phyloP scores from a whole-genome alignment of 2,888 invertebrate genomes.

The Phytoseiulus persimilis region DNA sequence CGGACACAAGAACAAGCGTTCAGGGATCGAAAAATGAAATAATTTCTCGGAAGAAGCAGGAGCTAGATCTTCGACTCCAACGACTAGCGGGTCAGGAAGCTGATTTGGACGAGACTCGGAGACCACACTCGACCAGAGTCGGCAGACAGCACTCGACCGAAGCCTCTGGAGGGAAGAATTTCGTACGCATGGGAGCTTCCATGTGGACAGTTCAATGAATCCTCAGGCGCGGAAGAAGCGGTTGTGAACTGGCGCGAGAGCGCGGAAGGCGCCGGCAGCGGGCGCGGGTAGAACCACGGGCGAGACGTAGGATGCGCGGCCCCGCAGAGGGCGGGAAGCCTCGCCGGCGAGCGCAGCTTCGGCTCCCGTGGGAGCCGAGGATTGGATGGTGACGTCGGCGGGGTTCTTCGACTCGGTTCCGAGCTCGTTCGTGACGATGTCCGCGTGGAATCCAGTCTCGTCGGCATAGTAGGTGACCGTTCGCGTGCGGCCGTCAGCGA shows the following conservation, averaged over 20 bases:
- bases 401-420: slow-evolving; percentile 39
- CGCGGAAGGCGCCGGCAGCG: slow-evolving; percentile 21
- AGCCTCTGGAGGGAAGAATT: no score
- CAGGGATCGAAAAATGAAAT: no score
- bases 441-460: slow-evolving; percentile 43
- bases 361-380: slow-evolving; percentile 29
- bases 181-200: background rate
- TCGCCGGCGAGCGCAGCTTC: slow-evolving; percentile 22
- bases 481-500: slow-evolving; percentile 42
- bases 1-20: no score
- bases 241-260: slow-evolving; percentile 22
- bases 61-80: no score
- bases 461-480: slow-evolving; percentile 43
- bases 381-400: slow-evolving; percentile 34
- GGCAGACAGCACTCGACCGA: no score
- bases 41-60: no score
- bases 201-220: no score
- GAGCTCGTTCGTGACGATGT: slow-evolving; percentile 40
- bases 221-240: slow-evolving; percentile 28
- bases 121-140: no score
- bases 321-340: background rate
- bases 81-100: no score
- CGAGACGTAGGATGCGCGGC: slow-evolving; percentile 8
- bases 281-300: background rate
- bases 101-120: no score